Base-by-base conservation (phyloP, 1,140 invertebrate species). In the Plodia interpunctella region DNA sequence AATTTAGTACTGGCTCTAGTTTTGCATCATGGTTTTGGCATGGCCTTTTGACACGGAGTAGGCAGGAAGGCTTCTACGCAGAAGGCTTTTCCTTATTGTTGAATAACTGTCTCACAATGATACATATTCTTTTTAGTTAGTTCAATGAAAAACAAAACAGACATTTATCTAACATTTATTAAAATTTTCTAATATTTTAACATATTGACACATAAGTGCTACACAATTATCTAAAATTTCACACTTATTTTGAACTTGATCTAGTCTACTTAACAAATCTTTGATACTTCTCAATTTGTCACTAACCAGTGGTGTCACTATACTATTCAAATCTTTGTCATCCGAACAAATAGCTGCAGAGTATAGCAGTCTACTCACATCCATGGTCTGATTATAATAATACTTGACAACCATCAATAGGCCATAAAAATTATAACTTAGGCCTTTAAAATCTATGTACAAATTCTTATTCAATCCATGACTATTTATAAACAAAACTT, bases 341-440 rank as follows among this genome's bases (percentile, higher is more conserved):
- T 76, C 66, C 19, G 81, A 78, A 69, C 81, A 78, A 35, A 89
- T 72, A 49, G 84, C 82, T 11, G 83, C 83, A 32, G 85, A 86
- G 62, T 85, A 90, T 18, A 88, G 79, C 53, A 88, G 78, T 62
- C 66, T 75, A 73, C 78, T 87, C 19, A 82, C 73, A 75, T 87
- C 74, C 62, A 67, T 67, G 64, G 74, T 79, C 51, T 71, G 49
- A 44, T 79, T 70, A 67, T 83, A 84, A 60, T 75, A 87, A 74
- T 83, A 85, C 57, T 88, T 86, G 49, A 80, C 76, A 63, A 83
- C 77, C 76, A 86, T 76, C 25, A 89, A 77, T 54, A 87, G 62
- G 55, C 83, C 84, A 78, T 87, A 86, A 32, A 88, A 83, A 80
- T 90, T 91, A 72, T 92, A 93, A 84, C 92, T 93, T 56, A 93